Base-by-base conservation (phyloP, 2,113 vertebrate species). In the Vombatus ursinus region DNA sequence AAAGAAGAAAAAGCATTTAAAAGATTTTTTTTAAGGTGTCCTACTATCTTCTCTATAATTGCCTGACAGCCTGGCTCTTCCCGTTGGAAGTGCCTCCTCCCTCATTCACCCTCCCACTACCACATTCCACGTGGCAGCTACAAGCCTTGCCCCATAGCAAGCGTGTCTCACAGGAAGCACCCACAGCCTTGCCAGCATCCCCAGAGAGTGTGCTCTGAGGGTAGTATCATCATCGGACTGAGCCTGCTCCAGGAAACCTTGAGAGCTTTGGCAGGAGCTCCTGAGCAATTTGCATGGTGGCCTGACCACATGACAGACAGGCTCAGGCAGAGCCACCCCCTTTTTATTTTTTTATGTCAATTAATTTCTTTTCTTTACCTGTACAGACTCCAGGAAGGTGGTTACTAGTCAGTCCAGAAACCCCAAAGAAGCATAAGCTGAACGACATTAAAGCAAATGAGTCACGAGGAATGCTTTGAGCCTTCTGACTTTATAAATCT, bases 231-330 rank as follows among this genome's bases (percentile, higher is more conserved):
- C 84, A 93, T 94, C 0, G 11, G 1, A 89, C 14, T 14, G 94
- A 96, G 96, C 97, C 77, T 96, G 97, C 95, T 95, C 94, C 51
- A 91, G 96, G 97, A 94, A 93, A 96, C 95, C 96, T 93, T 94
- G 61, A 91, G 51, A 0, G 90, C 52, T 84, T 49, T 93, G 96
- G 95, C 52, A 28, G 93, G 94, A 89, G 49, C 94, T 52, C 57
- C 92, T 0, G 0, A 90, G 94, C 93, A 68, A 95, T 92, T 93
- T n/a, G 10, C 95, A 37, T 48, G 28, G 92, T 3, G 1, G 51
- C 96, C 96, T 48, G 92, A 98, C 98, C 97, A 98, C 98, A 98
- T 98, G 96, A 98, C 94, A 98, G 95, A 95, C 95, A 50, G 95
- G 96, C 94, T 96, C 96, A 91, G 97, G 95, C 96, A 97, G 93